Evolutionary conservation across 2,888 invertebrate genomes (phyloP).

Genomic region (Drosophila melanocephala): DNA sequence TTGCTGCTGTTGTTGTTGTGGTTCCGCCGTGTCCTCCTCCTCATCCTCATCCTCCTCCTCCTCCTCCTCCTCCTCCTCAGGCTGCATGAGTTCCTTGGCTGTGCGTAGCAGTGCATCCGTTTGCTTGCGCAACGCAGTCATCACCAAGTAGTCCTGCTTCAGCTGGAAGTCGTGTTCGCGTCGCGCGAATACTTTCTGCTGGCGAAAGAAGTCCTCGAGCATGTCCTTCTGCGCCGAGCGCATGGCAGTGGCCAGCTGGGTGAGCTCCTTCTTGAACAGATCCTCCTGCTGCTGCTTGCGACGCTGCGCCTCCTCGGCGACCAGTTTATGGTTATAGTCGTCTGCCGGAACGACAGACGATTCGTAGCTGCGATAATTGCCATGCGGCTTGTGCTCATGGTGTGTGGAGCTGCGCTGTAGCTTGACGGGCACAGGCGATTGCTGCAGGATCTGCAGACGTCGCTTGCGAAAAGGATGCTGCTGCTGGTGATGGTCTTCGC

Average conservation of each 20-base stretch:
- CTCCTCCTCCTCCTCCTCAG: neutral
- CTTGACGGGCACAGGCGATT: conserved; percentile 58
- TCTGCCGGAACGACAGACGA: conserved; percentile 22
- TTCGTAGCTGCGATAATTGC: conserved; percentile 18
- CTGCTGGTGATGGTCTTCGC: conserved; percentile 32
- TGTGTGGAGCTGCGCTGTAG: conserved; percentile 61
- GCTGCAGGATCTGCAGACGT: conserved; percentile 38
- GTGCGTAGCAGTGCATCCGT: conserved; percentile 74
- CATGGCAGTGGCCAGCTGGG: conserved; percentile 77
- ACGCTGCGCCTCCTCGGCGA: conserved; percentile 28
- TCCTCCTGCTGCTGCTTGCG: conserved; percentile 66
- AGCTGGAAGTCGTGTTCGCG: conserved; percentile 84
- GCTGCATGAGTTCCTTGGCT: conserved; percentile 61
- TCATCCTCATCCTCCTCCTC: conserved; percentile 5
- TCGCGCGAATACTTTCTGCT: conserved; percentile 82
- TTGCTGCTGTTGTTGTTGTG: neutral
- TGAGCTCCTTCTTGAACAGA: conserved; percentile 77
- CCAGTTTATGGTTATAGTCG: neutral
- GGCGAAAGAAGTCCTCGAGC: conserved; percentile 82
- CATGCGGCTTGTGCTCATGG: conserved; percentile 25
- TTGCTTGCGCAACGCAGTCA: conserved; percentile 83
- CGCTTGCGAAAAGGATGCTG: conserved; percentile 52
- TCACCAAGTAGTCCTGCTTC: conserved; percentile 80
- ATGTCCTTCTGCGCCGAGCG: conserved; percentile 81
- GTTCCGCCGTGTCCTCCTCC: conserved; percentile 1